Evolutionary conservation across 2,797 vertebrate species (phyloP).

Genomic region (Melanotaenia parkinsoni): DNA sequence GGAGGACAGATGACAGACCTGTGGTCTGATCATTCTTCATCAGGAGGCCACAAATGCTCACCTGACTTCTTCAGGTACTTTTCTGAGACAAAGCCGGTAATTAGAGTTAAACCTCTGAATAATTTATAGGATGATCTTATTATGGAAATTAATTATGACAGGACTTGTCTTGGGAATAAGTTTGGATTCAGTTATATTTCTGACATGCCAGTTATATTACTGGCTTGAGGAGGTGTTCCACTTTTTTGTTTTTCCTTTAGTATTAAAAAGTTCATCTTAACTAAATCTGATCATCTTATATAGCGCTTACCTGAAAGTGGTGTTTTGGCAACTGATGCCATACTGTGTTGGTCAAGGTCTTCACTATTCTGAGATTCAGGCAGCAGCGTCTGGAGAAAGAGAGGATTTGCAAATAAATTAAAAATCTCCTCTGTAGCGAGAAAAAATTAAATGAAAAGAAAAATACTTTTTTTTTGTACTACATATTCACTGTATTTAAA

Average conservation of each 20-base stretch:
- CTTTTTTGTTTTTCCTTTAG: neutral
- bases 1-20: conserved; percentile 10
- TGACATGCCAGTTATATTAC: conserved; percentile 1
- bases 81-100: neutral
- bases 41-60: conserved; percentile 16
- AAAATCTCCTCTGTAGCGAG: neutral
- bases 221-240: neutral
- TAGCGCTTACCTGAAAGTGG: conserved; percentile 69
- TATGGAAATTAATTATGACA: neutral
- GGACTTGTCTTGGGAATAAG: neutral
- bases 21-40: conserved; percentile 23
- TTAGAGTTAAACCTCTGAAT: neutral
- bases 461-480: too few relatives aligned
- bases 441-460: neutral
- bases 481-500: too few relatives aligned
- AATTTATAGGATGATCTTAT: conserved; percentile 8
- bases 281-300: neutral
- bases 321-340: conserved; percentile 73
- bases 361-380: conserved; percentile 68
- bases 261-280: neutral
- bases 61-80: conserved; percentile 10
- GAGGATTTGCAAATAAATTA: conserved; percentile 10
- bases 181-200: neutral
- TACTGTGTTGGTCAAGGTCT: conserved; percentile 65
- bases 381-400: conserved; percentile 63